These are phyloP conservation scores for Naja naja DNA, from an alignment of 2,113 vertebrate species.

Conservation along the genomic window DNA sequence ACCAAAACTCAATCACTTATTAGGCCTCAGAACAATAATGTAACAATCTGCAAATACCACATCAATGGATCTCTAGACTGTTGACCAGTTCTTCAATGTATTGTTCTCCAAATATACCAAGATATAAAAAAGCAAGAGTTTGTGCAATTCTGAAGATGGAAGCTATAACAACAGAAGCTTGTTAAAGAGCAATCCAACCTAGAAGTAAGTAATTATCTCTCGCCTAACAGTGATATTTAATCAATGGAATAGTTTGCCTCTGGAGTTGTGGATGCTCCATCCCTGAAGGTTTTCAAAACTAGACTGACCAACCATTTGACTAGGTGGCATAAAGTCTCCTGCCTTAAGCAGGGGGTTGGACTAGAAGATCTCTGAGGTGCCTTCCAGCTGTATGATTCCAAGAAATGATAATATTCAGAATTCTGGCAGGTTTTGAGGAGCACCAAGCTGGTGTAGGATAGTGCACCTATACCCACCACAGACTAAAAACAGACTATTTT, in stretches of 20 bases:
- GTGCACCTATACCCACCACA: neutral
- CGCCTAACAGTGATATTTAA: no score
- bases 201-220: neutral
- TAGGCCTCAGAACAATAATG: neutral
- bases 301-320: neutral
- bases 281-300: neutral
- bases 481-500: neutral
- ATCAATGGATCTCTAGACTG: neutral
- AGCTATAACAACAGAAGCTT: neutral
- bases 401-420: neutral
- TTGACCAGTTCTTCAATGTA: neutral
- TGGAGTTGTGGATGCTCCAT: neutral
- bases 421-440: neutral
- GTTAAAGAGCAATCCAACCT: neutral
- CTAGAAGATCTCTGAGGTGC: no score
- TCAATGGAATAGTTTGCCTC: no score
- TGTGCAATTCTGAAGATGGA: neutral
- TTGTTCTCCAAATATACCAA: neutral
- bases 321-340: no score
- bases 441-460: neutral
- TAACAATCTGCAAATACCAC: neutral
- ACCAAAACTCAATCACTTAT: neutral
- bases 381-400: no score
- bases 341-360: no score
- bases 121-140: neutral